phyloP scores from a whole-genome alignment of 2,113 vertebrate genomes.

The Semicossyphus pulcher region DNA sequence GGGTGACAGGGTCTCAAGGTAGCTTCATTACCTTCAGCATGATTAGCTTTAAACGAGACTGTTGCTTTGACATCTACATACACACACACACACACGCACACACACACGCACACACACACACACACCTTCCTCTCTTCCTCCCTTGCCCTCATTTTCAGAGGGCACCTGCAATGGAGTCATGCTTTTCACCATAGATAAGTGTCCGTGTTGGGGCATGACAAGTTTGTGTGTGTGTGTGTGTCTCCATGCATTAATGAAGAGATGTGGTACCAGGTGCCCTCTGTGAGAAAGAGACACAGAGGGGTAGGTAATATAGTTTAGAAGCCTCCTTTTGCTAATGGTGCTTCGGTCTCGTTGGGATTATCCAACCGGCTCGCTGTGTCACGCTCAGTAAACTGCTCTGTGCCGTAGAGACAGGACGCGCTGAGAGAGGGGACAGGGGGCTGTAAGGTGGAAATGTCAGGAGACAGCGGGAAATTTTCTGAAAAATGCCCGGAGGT shows the following conservation, averaged over 20 bases:
- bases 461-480: slow-evolving; percentile 50
- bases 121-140: background rate
- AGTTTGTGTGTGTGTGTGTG: slow-evolving; percentile 17
- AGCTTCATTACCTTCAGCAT: slow-evolving; percentile 66
- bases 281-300: slow-evolving; percentile 36
- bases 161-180: slow-evolving; percentile 56
- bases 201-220: slow-evolving; percentile 44
- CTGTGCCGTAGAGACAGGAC: slow-evolving; percentile 51
- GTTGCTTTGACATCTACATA: slow-evolving; percentile 34
- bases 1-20: slow-evolving; percentile 51
- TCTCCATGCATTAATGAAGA: slow-evolving; percentile 73
- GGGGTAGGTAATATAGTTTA: slow-evolving; percentile 48
- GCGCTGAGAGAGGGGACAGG: slow-evolving; percentile 42
- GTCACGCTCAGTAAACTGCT: slow-evolving; percentile 69
- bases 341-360: slow-evolving; percentile 57
- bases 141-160: slow-evolving; percentile 50
- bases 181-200: slow-evolving; percentile 74
- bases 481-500: slow-evolving; percentile 61
- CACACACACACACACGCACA: background rate
- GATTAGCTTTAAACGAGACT: slow-evolving; percentile 62
- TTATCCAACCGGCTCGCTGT: slow-evolving; percentile 62
- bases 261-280: slow-evolving; percentile 57
- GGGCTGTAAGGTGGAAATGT: slow-evolving; percentile 59
- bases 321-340: slow-evolving; percentile 59
- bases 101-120: background rate